Evolutionary conservation across 2,888 invertebrate genomes (phyloP).

Genomic region (Drosophila macrospina): DNA sequence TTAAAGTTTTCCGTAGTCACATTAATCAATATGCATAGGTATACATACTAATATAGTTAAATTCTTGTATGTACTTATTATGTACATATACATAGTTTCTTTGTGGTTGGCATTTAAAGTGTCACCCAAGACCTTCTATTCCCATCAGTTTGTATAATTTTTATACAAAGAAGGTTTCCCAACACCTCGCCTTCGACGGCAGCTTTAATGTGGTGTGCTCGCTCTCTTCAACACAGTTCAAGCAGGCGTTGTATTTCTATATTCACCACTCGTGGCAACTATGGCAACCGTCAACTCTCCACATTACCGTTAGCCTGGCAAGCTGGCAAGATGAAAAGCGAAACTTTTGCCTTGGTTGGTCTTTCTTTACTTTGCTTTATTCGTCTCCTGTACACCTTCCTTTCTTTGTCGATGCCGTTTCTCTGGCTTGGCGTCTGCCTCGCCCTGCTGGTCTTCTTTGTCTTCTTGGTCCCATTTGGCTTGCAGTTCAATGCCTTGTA

Average conservation of each 20-base stretch:
- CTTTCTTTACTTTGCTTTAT: conserved; percentile 38
- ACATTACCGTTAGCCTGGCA: conserved; percentile 52
- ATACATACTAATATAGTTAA: background rate
- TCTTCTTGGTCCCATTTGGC: conserved; percentile 21
- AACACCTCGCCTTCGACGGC: background rate
- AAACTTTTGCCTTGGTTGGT: conserved; percentile 57
- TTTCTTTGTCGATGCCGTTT: conserved; percentile 17
- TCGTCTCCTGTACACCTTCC: conserved; percentile 5
- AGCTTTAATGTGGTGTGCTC: conserved; percentile 26
- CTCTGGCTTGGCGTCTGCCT: conserved; percentile 11
- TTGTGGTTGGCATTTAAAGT: conserved; percentile 15
- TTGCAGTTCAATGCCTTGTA: conserved; percentile 44
- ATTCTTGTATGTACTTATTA: conserved; percentile 1
- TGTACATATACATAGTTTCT: conserved; percentile 1
- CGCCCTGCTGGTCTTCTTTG: conserved; percentile 39
- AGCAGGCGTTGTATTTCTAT: conserved; percentile 17
- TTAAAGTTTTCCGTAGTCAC: background rate
- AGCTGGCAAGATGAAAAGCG: conserved; percentile 63
- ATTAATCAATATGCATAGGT: background rate
- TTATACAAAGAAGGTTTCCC: conserved; percentile 18
- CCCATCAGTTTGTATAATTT: background rate
- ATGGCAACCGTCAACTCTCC: conserved; percentile 44
- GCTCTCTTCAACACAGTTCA: conserved; percentile 26
- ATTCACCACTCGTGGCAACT: conserved; percentile 62
- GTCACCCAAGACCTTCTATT: conserved; percentile 4